Conservation (phyloP, 2,797 vertebrate genomes). For the Sebastes wilsoni region DNA sequence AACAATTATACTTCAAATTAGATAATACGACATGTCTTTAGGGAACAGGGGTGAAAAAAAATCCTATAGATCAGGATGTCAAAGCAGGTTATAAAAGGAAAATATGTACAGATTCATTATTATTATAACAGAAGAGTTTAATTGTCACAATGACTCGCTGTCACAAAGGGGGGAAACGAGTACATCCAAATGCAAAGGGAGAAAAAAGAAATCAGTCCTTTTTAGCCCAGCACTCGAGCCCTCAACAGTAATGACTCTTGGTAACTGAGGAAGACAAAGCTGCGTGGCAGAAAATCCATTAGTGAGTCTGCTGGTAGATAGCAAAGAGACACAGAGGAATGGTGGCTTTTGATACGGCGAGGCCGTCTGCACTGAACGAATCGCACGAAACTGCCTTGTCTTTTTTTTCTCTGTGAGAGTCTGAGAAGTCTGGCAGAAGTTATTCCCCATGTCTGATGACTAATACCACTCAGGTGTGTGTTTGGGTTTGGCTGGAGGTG, state of each 20-base stretch:
- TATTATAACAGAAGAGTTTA: not conserved
- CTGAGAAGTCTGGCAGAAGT: slow-evolving; percentile 12
- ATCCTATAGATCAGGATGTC: not conserved
- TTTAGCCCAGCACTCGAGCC: slow-evolving; percentile 30
- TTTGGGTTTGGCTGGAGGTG: not conserved
- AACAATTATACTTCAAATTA: not conserved
- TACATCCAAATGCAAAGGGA: not conserved
- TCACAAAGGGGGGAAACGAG: not conserved
- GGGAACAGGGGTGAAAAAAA: not conserved
- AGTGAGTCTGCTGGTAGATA: slow-evolving; percentile 48
- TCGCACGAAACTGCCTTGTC: slow-evolving; percentile 26
- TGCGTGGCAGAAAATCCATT: slow-evolving; percentile 61
- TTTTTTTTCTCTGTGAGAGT: not conserved
- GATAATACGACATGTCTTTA: not conserved
- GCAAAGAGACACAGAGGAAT: slow-evolving; percentile 47
- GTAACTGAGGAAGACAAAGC: slow-evolving; percentile 55
- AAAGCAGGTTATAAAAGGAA: not conserved
- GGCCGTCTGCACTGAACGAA: slow-evolving; percentile 10
- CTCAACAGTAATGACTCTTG: slow-evolving; percentile 42
- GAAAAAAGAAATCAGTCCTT: slow-evolving; percentile 1
- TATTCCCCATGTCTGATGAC: slow-evolving; percentile 19
- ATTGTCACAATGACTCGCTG: not conserved
- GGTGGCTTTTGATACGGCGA: slow-evolving; percentile 38
- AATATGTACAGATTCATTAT: not conserved
- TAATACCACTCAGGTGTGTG: slow-evolving; percentile 15